phyloP scores from a whole-genome alignment of 2,113 vertebrate genomes.

The Elachura formosa region DNA sequence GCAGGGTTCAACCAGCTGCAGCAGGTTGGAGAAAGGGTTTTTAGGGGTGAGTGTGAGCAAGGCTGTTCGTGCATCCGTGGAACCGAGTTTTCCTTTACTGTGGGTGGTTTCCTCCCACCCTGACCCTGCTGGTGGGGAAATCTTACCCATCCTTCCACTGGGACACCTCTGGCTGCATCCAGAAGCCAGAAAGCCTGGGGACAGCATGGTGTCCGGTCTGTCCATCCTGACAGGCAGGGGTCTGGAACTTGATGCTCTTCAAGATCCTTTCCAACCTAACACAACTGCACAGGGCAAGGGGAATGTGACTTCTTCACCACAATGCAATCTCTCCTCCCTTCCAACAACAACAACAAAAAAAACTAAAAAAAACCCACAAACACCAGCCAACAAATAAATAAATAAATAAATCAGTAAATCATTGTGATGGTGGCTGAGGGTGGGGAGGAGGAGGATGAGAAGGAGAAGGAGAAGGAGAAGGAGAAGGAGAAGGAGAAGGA shows the following conservation, averaged over 20 bases:
- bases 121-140: neutral
- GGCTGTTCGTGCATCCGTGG: neutral
- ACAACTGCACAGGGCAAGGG: neutral
- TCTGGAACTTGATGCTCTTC: rapidly evolving
- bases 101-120: rapidly evolving
- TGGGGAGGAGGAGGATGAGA: neutral
- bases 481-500: neutral
- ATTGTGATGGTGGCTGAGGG: neutral
- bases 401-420: neutral
- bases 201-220: neutral
- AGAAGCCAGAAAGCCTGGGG: neutral
- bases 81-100: neutral
- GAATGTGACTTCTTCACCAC: neutral
- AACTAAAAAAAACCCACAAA: neutral
- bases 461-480: neutral
- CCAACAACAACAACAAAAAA: neutral
- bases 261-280: neutral
- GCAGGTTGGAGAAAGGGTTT: neutral
- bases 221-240: neutral
- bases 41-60: too few species aligned
- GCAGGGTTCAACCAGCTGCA: neutral
- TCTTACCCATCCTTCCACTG: neutral
- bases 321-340: neutral
- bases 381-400: neutral
- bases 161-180: neutral